Conservation (phyloP, 37 sponge, comb jelly and placozoan genomes). For the Sycon ciliatum region DNA sequence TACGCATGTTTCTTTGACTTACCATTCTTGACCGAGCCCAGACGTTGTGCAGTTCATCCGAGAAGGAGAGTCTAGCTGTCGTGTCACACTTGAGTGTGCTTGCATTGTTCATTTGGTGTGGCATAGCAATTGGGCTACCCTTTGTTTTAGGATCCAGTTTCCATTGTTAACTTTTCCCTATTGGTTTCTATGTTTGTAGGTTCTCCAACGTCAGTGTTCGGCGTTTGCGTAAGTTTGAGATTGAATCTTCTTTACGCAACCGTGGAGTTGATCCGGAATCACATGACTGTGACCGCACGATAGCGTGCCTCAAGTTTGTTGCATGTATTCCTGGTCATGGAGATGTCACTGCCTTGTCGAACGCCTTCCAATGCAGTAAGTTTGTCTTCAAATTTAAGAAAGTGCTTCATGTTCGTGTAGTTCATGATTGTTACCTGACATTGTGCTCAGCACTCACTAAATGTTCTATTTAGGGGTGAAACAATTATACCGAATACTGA, state of each 20-base stretch:
- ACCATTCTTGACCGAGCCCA: no score
- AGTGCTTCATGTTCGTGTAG: neutral
- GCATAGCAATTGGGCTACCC: no score
- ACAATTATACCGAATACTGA: no score
- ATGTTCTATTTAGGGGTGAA: neutral
- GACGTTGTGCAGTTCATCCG: no score
- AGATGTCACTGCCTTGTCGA: neutral
- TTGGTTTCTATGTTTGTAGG: conserved; percentile 35
- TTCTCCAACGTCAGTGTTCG: conserved; percentile 67
- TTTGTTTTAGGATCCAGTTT: no score
- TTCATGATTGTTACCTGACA: neutral
- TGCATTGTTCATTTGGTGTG: no score
- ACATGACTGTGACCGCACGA: neutral
- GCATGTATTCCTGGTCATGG: neutral
- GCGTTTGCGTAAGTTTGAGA: conserved; percentile 28
- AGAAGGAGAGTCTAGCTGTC: no score
- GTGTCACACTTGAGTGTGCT: no score
- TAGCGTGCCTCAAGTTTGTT: neutral
- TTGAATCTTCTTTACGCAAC: neutral
- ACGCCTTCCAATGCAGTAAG: conserved; percentile 17
- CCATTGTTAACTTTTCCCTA: no score
- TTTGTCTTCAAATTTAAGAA: neutral
- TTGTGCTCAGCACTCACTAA: neutral
- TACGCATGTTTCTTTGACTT: no score
- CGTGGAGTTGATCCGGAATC: conserved; percentile 10